phyloP scores from a whole-genome alignment of 2,888 invertebrate genomes.

The Drosophila ezoana region DNA sequence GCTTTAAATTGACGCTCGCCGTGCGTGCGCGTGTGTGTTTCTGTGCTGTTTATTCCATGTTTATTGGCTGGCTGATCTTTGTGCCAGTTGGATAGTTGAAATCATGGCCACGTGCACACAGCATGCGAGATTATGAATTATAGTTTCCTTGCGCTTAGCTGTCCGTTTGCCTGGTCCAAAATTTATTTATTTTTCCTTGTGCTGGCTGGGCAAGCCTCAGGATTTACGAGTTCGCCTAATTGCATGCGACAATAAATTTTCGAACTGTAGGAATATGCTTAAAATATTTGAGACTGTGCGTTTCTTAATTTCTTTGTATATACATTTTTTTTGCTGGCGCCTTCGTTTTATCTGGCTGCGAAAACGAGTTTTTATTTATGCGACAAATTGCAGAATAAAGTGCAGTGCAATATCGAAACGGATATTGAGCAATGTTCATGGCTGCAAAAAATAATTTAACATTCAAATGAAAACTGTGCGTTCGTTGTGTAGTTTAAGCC shows the following conservation, averaged over 20 bases:
- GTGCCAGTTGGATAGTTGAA: slow-evolving; percentile 46
- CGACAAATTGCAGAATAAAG: slow-evolving; percentile 54
- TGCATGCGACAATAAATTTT: slow-evolving; percentile 76
- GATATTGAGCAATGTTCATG: slow-evolving; percentile 60
- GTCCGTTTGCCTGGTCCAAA: slow-evolving; percentile 52
- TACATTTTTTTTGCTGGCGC: slow-evolving; percentile 28
- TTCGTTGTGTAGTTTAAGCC: slow-evolving; percentile 16
- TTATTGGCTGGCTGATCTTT: slow-evolving; percentile 66
- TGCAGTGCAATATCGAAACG: slow-evolving; percentile 63
- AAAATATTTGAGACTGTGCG: slow-evolving; percentile 55
- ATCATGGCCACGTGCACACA: slow-evolving; percentile 67
- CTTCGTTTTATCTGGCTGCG: slow-evolving; percentile 11
- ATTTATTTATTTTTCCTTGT: slow-evolving; percentile 69
- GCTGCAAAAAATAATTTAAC: neutral
- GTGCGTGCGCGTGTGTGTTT: neutral
- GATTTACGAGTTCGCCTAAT: slow-evolving; percentile 75
- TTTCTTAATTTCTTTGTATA: slow-evolving; percentile 20
- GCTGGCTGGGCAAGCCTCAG: slow-evolving; percentile 45
- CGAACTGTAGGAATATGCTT: slow-evolving; percentile 68
- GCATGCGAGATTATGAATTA: slow-evolving; percentile 69
- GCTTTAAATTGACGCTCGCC: slow-evolving; percentile 55
- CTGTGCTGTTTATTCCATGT: slow-evolving; percentile 45
- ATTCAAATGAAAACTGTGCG: slow-evolving; percentile 25
- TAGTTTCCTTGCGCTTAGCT: slow-evolving; percentile 64
- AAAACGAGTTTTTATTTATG: slow-evolving; percentile 64